A percentile compares a stretch with the other conserved stretches of the same genome.
Evolutionary conservation across 2,113 vertebrate species (phyloP).

Genomic region (Nyctereutes procyonoides): DNA sequence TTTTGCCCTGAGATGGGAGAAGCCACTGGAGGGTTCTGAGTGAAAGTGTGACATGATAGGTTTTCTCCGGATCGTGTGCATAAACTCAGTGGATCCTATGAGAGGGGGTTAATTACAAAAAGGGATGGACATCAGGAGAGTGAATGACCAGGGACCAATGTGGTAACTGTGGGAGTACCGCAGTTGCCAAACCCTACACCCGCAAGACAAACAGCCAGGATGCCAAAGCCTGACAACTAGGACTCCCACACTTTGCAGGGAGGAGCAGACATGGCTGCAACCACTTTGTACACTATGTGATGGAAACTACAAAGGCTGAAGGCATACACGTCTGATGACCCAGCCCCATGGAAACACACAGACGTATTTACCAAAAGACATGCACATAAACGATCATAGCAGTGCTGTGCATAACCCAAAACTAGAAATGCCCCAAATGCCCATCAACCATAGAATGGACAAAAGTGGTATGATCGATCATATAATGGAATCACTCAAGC

Average conservation of each 20-base stretch:
- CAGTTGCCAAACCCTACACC: background rate
- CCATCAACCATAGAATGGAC: background rate
- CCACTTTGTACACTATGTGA: background rate
- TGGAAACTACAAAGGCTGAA: background rate
- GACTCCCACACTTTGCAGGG: background rate
- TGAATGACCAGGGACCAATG: background rate
- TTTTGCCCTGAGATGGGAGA: background rate
- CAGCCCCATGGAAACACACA: background rate
- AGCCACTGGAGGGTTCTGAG: background rate
- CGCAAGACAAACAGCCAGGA: background rate
- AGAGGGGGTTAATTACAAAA: background rate
- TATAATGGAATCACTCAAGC: background rate
- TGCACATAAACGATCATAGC: background rate
- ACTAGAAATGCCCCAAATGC: background rate
- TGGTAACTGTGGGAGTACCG: accelerated
- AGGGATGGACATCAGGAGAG: background rate
- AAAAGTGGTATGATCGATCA: background rate
- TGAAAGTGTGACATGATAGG: background rate
- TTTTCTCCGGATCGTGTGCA: background rate
- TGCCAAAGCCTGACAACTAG: background rate
- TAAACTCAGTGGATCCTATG: background rate
- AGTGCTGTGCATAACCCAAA: background rate
- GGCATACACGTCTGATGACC: accelerated
- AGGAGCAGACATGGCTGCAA: background rate
- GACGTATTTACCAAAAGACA: background rate